A percentile compares a stretch with the other conserved stretches of the same genome.
These are phyloP conservation scores for Nycticorax nycticorax DNA, from an alignment of 2,113 vertebrate species.

Conservation along the genomic window DNA sequence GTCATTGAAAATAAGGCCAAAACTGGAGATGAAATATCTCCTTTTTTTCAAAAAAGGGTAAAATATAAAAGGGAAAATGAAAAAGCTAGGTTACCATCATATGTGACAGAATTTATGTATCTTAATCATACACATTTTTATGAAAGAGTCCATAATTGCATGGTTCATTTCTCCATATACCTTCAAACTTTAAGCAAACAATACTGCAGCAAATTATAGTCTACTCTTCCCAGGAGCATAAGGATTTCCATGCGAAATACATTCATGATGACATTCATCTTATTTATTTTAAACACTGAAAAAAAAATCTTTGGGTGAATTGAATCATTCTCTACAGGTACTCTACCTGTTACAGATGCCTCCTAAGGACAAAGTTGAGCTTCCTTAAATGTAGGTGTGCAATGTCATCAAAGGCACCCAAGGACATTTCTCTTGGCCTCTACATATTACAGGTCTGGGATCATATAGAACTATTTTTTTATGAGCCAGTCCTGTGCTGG, in stretches of 20 bases:
- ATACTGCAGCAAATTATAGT: background rate
- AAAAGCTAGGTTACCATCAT: background rate
- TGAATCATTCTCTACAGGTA: background rate
- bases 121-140: background rate
- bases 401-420: background rate
- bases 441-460: background rate
- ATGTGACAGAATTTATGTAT: accelerated
- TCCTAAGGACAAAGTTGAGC: background rate
- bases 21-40: background rate
- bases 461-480: background rate
- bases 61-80: background rate
- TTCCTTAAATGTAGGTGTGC: background rate
- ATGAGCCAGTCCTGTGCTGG: background rate
- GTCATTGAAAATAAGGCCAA: background rate
- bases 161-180: background rate
- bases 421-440: background rate
- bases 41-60: background rate
- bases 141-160: background rate
- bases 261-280: background rate
- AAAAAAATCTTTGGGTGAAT: background rate
- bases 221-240: background rate
- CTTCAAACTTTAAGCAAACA: background rate
- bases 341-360: background rate
- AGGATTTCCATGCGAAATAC: background rate
- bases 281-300: background rate